Evolutionary conservation across 2,797 vertebrate genomes (phyloP).

Genomic region (Galaxias olidus): DNA sequence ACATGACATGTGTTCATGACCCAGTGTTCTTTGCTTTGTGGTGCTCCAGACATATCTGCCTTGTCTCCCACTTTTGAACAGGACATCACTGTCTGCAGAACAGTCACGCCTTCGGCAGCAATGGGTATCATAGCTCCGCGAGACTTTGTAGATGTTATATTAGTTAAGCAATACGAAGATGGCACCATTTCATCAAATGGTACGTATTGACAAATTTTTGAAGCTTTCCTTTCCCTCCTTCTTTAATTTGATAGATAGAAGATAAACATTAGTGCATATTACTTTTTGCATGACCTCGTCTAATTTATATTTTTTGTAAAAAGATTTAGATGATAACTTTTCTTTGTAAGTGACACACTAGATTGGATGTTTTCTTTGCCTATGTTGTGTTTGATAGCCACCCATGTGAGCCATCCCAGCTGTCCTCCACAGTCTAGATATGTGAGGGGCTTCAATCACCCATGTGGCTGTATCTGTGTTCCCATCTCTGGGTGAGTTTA

Average conservation of each 20-base stretch:
- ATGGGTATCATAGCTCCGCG: slow-evolving; percentile 93
- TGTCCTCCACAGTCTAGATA: slow-evolving; percentile 84
- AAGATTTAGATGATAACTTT: neutral
- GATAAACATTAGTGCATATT: neutral
- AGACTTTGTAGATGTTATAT: slow-evolving; percentile 92
- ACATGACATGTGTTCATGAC: no score
- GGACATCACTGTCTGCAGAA: slow-evolving; percentile 84
- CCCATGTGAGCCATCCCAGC: slow-evolving; percentile 78
- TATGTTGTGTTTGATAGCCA: slow-evolving; percentile 68
- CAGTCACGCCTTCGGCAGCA: slow-evolving; percentile 87
- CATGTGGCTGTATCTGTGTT: slow-evolving; percentile 90
- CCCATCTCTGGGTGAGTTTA: slow-evolving; percentile 87
- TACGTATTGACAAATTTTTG: slow-evolving; percentile 55
- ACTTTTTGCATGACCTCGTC: neutral
- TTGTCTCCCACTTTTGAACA: slow-evolving; percentile 56
- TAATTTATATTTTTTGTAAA: neutral
- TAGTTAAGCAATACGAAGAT: slow-evolving; percentile 84
- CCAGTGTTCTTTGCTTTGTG: no score
- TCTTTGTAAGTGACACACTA: neutral
- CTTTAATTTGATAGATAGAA: neutral
- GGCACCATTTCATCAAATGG: slow-evolving; percentile 86
- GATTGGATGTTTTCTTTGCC: neutral
- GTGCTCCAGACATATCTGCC: neutral
- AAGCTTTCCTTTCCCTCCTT: neutral
- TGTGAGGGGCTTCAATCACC: slow-evolving; percentile 90